Base-by-base conservation (phyloP, 64 coral and sea anemone species). In the Dendrophyllia cribrosa region DNA sequence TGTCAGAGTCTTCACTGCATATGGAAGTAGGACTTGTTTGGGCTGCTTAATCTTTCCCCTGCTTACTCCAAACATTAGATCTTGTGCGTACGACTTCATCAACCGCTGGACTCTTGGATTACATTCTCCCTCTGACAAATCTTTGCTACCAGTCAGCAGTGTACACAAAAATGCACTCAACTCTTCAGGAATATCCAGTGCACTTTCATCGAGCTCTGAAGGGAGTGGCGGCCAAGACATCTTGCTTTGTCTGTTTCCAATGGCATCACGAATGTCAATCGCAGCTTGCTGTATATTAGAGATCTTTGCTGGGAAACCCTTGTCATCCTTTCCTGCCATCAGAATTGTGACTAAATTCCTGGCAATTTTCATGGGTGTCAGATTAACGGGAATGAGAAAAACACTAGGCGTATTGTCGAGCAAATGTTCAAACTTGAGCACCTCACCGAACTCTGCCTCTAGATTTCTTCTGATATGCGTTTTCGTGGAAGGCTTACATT, bases 1-100 rank as follows among this genome's bases (percentile, higher is more conserved):
- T n/a, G n/a, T n/a, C n/a, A n/a, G n/a, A n/a, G n/a, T n/a, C n/a
- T n/a, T n/a, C n/a, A n/a, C n/a, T 45, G 92, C 85, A 74, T 94
- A 88, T 5, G 92, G 92, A 22, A 88, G 69, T 47, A 88, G 61
- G 49, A 93, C 19, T 44, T 93, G 91, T 82, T 92, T 92, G n/a
- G 90, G 81, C 19, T 83, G 74, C 65, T 71, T 92, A 1, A 71
- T 48, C 47, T 24, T 15, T 15, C 90, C 80, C 16, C 66, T 43
- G 62, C 15, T 76, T 19, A 92, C 80, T 24, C 25, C 70, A 92
- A 67, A 86, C 5, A 92, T 53, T 10, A 76, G n/a, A 34, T 92
- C 80, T 69, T 86, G 70, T n/a, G 50, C 43, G 12, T 73, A 86
- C 1, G 80, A 92, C 6, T 64, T 76, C 17, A 86, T 52, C 17